phyloP scores from a whole-genome alignment of 2,888 invertebrate genomes.

The Bellardia pandia region DNA sequence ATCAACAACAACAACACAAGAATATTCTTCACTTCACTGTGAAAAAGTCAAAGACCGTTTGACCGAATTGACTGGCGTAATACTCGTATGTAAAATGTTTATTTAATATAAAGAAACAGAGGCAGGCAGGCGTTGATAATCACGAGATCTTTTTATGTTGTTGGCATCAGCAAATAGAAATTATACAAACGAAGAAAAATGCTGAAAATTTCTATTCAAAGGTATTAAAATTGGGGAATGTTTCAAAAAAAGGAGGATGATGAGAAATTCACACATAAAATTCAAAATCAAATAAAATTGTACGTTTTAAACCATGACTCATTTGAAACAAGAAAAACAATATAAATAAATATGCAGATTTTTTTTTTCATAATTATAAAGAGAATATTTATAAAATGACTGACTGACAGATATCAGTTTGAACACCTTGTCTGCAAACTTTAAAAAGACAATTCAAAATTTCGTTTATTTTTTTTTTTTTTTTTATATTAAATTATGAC shows the following conservation, averaged over 20 bases:
- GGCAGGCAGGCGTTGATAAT: conserved; percentile 50
- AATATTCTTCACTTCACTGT: conserved; percentile 51
- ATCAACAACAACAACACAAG: neutral
- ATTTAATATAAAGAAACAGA: conserved; percentile 14
- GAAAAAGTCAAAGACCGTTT: conserved; percentile 82
- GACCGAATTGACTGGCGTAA: conserved; percentile 79
- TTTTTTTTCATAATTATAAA: neutral
- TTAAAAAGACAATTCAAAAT: neutral
- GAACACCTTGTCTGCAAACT: neutral
- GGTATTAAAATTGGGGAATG: conserved; percentile 58
- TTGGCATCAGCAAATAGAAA: conserved; percentile 52
- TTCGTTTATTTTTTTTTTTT: neutral
- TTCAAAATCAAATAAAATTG: conserved; percentile 1
- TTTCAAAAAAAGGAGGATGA: neutral
- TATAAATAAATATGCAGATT: neutral
- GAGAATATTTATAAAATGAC: neutral
- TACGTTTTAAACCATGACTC: conserved; percentile 30
- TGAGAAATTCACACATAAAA: neutral
- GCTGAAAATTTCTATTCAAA: conserved; percentile 45
- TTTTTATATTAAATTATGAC: conserved; percentile 9
- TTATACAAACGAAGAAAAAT: conserved; percentile 22
- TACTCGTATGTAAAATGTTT: neutral
- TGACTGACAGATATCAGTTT: neutral
- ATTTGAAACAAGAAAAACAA: neutral
- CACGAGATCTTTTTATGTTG: conserved; percentile 58